These are phyloP conservation scores for Aporrectodea caliginosa DNA, from an alignment of 1,140 invertebrate species.

Conservation along the genomic window DNA sequence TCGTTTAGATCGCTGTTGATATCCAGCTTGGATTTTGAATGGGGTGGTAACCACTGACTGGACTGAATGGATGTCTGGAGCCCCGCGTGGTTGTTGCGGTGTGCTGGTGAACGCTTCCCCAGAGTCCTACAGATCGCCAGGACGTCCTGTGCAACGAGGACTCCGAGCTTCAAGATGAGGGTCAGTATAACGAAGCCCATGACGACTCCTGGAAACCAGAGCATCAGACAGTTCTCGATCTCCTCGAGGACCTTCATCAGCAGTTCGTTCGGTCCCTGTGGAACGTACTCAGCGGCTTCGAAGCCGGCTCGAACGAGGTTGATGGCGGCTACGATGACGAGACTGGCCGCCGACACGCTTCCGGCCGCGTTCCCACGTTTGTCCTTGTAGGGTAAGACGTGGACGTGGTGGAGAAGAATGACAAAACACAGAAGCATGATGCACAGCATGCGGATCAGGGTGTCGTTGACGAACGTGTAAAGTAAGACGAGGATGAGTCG, in stretches of 20 bases:
- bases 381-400: conserved; percentile 13
- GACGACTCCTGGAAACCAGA: conserved; percentile 10
- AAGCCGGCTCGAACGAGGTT: conserved; percentile 27
- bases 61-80: no score
- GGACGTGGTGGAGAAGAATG: conserved; percentile 12
- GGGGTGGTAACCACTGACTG: no score
- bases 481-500: conserved; percentile 22
- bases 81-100: no score
- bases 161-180: conserved; percentile 11
- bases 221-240: conserved; percentile 11
- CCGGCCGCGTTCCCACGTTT: not conserved
- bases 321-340: conserved; percentile 9
- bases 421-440: conserved; percentile 16
- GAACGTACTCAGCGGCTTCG: conserved; percentile 23
- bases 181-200: not conserved
- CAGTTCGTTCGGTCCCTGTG: conserved; percentile 13
- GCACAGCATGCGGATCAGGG: no score
- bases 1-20: no score
- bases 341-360: not conserved
- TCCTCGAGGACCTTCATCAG: conserved; percentile 9
- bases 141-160: no score
- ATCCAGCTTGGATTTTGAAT: no score
- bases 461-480: no score
- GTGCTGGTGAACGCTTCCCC: no score
- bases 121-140: no score